Evolutionary conservation across 2,888 invertebrate species (phyloP), one percentile per base, ranked within the genome.

Genomic region (Chloromyia formosa): DNA sequence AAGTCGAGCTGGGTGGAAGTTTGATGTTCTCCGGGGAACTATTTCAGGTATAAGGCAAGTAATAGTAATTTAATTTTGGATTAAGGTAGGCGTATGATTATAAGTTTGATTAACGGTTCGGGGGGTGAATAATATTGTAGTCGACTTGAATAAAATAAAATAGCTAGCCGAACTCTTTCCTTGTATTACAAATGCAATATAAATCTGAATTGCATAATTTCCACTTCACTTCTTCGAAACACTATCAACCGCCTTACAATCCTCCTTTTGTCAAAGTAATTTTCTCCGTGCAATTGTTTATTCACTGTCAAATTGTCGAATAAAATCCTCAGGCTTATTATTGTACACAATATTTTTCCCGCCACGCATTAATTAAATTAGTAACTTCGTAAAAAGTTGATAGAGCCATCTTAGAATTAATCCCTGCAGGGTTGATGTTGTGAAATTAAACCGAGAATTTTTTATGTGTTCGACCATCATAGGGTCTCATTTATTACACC

Each of bases 401-500:
- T 45, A 45, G 49, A 7, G 16, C 68, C 54, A 22, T 10, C 23
- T 69, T 54, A 40, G 45, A 69, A 49, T 66, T n/a, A 66, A 35
- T 49, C 73, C 73, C 75, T 40, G 54, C 27, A 20, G 75, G 75
- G 75, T 62, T 68, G 14, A 68, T 60, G 71, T 64, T 71, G 72
- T 76, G 74, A 76, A 76, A 76, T 76, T 76, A 76, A 76, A 74
- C 72, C 72, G 64, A 71, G 76, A 64, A 76, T 74, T 76, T 76
- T 76, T 76, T 76, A 76, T 76, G 72, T 72, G 74, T 74, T 35
- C 75, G 69, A 76, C 68, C 74, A 60, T 74, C 58, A 49, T 76
- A 74, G 72, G 76, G 54, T 74, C 74, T 60, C 74, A 76, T 76
- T 76, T 76, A 76, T 76, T 74, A 76, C 72, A 64, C 49, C 62